A percentile compares a stretch with the other conserved stretches of the same genome.
These are phyloP conservation scores for Anas platyrhynchos DNA, from an alignment of 2,113 vertebrate genomes.

Conservation along the genomic window DNA sequence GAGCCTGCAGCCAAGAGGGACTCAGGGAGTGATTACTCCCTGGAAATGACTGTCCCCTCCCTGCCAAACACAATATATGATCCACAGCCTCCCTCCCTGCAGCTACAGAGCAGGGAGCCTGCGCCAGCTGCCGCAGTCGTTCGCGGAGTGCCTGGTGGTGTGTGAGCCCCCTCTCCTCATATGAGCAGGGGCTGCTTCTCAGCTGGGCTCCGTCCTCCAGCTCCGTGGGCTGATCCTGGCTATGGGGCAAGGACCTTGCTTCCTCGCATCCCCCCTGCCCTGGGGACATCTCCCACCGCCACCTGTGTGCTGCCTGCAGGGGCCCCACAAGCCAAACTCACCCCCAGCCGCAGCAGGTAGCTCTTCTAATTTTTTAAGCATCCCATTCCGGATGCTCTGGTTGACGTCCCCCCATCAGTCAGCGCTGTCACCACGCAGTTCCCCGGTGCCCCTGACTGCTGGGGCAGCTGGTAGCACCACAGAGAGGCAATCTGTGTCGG, in stretches of 20 bases:
- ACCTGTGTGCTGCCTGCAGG: not conserved
- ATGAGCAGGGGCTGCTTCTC: not conserved
- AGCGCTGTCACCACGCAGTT: not conserved
- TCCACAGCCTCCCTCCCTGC: not conserved
- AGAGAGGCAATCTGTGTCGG: accelerated
- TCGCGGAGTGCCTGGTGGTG: not conserved
- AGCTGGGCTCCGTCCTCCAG: not conserved
- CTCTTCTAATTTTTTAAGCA: not conserved
- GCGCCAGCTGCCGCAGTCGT: not conserved
- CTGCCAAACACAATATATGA: not conserved
- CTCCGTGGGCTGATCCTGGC: not conserved
- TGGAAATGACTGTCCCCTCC: not conserved
- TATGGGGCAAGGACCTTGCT: not conserved
- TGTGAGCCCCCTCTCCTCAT: not conserved
- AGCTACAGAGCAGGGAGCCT: not conserved
- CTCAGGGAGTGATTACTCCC: not conserved
- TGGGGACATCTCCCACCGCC: not conserved
- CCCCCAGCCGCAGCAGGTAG: not conserved
- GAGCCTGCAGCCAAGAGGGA: not conserved
- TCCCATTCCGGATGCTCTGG: not conserved
- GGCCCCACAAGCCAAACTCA: not conserved
- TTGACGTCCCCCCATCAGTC: not conserved
- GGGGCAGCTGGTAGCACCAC: not conserved
- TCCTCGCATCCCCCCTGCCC: not conserved
- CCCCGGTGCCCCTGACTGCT: not conserved